Percentiles rank a stretch among this genome's conserved stretches.
These are phyloP conservation scores for Vannuccia rotundouncinata DNA, from an alignment of 2,888 invertebrate species.

Conservation along the genomic window DNA sequence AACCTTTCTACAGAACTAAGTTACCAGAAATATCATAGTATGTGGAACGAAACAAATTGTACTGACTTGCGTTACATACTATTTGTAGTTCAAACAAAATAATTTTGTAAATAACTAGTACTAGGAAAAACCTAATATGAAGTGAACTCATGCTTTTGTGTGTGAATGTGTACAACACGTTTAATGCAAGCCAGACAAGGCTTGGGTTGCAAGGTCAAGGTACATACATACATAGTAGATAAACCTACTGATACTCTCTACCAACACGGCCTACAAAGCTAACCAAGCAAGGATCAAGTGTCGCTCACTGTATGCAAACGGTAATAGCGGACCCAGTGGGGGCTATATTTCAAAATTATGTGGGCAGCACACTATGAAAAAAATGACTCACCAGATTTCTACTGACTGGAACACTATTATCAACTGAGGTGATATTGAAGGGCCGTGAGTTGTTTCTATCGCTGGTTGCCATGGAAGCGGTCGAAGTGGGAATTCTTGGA, in stretches of 20 bases:
- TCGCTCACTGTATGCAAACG: neutral
- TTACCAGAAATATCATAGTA: no score
- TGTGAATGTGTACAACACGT: neutral
- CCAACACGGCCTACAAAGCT: neutral
- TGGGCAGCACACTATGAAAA: neutral
- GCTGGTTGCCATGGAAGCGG: neutral
- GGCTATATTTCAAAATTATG: neutral
- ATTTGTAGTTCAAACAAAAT: no score
- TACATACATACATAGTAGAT: neutral
- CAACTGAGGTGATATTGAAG: neutral
- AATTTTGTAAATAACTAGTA: no score
- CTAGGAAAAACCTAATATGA: no score
- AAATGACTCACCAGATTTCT: conserved; percentile 11
- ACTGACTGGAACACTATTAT: neutral
- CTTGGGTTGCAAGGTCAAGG: neutral
- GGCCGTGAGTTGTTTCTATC: neutral
- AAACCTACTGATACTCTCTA: neutral
- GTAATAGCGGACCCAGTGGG: neutral
- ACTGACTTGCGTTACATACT: no score
- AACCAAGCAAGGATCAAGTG: conserved; percentile 21
- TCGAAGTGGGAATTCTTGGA: neutral
- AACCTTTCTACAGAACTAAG: no score
- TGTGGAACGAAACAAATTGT: no score
- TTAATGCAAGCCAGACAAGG: neutral
- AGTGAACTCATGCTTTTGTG: neutral